phyloP scores from a whole-genome alignment of 2,797 vertebrate genomes.

The Chaetodon trifasciatus region DNA sequence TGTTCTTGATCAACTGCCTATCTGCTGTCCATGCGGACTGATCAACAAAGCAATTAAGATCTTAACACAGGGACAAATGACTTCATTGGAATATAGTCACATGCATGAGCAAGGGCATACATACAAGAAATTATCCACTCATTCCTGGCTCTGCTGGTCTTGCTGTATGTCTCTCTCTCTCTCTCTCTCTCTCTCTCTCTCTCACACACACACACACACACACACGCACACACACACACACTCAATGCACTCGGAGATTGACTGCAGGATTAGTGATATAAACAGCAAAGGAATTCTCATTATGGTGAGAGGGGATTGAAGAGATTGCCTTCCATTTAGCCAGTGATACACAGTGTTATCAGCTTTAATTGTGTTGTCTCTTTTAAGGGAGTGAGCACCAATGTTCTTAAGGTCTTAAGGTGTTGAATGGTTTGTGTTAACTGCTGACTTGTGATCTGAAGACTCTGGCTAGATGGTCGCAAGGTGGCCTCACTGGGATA shows the following conservation, averaged over 20 bases:
- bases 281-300: slow-evolving; percentile 71
- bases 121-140: slow-evolving; percentile 7
- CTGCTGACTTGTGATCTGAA: background rate
- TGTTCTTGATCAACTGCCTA: background rate
- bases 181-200: slow-evolving; percentile 14
- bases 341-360: slow-evolving; percentile 50
- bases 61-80: background rate
- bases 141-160: slow-evolving; percentile 4
- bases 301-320: slow-evolving; percentile 59
- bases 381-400: background rate
- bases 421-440: slow-evolving; percentile 16
- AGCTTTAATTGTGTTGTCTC: slow-evolving; percentile 47
- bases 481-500: background rate
- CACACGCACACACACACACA: slow-evolving; percentile 22
- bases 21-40: background rate
- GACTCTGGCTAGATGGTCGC: background rate
- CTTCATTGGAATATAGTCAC: background rate
- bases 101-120: background rate
- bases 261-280: slow-evolving; percentile 56
- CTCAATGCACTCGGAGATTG: slow-evolving; percentile 5
- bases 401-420: background rate
- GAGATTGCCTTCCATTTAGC: slow-evolving; percentile 58
- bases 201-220: slow-evolving; percentile 15
- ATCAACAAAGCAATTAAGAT: slow-evolving; percentile 1
- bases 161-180: background rate